These are phyloP conservation scores for Dryococelus australis DNA, from an alignment of 2,888 invertebrate species.

Conservation along the genomic window DNA sequence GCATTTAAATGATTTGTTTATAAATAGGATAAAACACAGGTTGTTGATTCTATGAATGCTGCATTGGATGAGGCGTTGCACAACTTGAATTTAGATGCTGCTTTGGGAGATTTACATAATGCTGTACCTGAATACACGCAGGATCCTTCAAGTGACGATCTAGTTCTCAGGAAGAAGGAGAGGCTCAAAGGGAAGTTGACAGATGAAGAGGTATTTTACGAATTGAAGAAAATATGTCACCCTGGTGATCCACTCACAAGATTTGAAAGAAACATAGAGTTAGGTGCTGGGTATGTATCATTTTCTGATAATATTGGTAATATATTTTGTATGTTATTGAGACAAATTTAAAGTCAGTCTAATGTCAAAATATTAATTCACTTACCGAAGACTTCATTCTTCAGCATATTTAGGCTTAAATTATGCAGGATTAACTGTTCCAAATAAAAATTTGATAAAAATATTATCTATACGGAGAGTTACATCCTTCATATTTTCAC, in stretches of 20 bases:
- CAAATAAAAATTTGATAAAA: too few species aligned
- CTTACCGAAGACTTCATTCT: too few species aligned
- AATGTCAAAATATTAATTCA: too few species aligned
- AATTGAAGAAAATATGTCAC: slow-evolving; percentile 81
- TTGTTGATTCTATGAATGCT: slow-evolving; percentile 25
- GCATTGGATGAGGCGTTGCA: slow-evolving; percentile 42
- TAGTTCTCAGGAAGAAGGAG: slow-evolving; percentile 69
- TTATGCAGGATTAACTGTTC: too few species aligned
- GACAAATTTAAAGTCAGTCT: too few species aligned
- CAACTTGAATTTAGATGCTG: slow-evolving; percentile 36
- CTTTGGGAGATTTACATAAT: slow-evolving; percentile 57
- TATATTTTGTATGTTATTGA: too few species aligned
- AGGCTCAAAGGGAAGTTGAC: slow-evolving; percentile 64
- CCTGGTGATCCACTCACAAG: slow-evolving; percentile 80
- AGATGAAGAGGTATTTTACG: slow-evolving; percentile 79
- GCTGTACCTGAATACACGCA: slow-evolving; percentile 51
- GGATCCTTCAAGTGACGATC: slow-evolving; percentile 61
- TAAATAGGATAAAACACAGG: slow-evolving; percentile 28
- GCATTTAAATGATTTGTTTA: neutral
- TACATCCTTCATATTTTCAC: too few species aligned
- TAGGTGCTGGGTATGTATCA: slow-evolving; percentile 76
- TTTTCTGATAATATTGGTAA: too few species aligned
- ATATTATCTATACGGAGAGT: too few species aligned
- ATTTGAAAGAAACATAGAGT: slow-evolving; percentile 82
- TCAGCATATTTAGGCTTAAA: too few species aligned